A percentile compares a stretch with the other conserved stretches of the same genome.
These are phyloP conservation scores for Tympanoctomys barrerae DNA, from an alignment of 2,797 vertebrate genomes.

Conservation along the genomic window DNA sequence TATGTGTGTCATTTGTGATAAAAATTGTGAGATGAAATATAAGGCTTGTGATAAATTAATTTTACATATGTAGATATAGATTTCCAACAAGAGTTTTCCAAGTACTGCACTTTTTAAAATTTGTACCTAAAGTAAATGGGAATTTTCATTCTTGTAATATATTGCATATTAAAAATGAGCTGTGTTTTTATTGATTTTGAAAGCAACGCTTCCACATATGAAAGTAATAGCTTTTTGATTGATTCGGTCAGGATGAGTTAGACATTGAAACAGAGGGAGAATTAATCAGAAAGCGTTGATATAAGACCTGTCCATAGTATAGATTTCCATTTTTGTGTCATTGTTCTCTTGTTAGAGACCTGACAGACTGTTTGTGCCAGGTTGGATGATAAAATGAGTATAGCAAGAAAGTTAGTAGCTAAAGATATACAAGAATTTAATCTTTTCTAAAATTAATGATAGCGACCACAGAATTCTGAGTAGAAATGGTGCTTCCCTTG, in stretches of 20 bases:
- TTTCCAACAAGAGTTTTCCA: slow-evolving; percentile 72
- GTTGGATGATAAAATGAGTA: slow-evolving; percentile 84
- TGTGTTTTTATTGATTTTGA: slow-evolving; percentile 90
- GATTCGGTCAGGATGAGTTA: slow-evolving; percentile 93
- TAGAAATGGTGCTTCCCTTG: neutral
- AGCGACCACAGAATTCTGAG: slow-evolving; percentile 62
- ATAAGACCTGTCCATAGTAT: slow-evolving; percentile 92
- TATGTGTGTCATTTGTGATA: slow-evolving; percentile 3
- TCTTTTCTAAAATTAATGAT: slow-evolving; percentile 80
- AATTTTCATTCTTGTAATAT: slow-evolving; percentile 88
- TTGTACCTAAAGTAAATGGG: slow-evolving; percentile 84
- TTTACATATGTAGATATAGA: neutral
- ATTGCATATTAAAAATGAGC: slow-evolving; percentile 89
- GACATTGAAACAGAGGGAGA: slow-evolving; percentile 89
- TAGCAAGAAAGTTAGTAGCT: slow-evolving; percentile 75
- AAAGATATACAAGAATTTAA: slow-evolving; percentile 80
- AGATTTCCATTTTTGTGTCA: slow-evolving; percentile 90
- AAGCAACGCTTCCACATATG: slow-evolving; percentile 89
- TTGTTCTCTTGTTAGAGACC: slow-evolving; percentile 88
- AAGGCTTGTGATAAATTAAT: slow-evolving; percentile 44
- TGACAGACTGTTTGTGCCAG: slow-evolving; percentile 82
- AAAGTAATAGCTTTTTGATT: slow-evolving; percentile 95
- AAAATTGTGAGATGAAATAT: slow-evolving; percentile 61
- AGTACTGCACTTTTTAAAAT: slow-evolving; percentile 81
- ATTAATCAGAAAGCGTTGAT: slow-evolving; percentile 93